phyloP scores from a whole-genome alignment of 2,888 invertebrate species.

The Drosophila niveifrons region DNA sequence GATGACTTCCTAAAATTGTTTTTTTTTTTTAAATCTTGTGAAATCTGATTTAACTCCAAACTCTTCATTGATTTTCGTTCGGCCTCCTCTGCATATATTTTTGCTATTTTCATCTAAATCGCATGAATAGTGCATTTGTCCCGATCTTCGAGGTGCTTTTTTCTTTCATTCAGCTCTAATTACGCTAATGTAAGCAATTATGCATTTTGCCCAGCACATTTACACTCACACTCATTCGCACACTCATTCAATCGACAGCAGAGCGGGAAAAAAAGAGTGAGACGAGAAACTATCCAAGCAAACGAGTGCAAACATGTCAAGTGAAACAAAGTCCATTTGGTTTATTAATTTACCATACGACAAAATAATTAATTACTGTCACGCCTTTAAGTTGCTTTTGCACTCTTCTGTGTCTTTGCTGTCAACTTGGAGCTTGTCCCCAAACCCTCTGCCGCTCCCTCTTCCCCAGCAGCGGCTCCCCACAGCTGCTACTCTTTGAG shows the following conservation, averaged over 20 bases:
- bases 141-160: constrained; percentile 24
- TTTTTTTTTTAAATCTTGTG: too few relatives aligned
- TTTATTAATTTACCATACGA: constrained; percentile 82
- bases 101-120: constrained; percentile 1
- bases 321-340: constrained; percentile 82
- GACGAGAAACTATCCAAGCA: constrained; percentile 30
- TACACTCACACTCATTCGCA: constrained; percentile 16
- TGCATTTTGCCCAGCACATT: constrained; percentile 67
- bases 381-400: constrained; percentile 84
- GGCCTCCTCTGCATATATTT: too few relatives aligned
- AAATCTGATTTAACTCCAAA: too few relatives aligned
- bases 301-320: constrained; percentile 79
- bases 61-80: too few relatives aligned
- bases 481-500: constrained; percentile 12
- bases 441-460: constrained; percentile 11
- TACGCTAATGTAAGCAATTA: constrained; percentile 78
- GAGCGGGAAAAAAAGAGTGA: neutral
- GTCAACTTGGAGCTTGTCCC: constrained; percentile 1
- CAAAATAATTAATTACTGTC: constrained; percentile 86
- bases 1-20: too few relatives aligned
- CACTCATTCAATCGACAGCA: constrained; percentile 9
- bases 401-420: constrained; percentile 49
- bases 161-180: constrained; percentile 59
- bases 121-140: constrained; percentile 45
- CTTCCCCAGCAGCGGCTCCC: neutral